Base-by-base conservation (phyloP, 2,113 vertebrate genomes). In the Butorides virescens region DNA sequence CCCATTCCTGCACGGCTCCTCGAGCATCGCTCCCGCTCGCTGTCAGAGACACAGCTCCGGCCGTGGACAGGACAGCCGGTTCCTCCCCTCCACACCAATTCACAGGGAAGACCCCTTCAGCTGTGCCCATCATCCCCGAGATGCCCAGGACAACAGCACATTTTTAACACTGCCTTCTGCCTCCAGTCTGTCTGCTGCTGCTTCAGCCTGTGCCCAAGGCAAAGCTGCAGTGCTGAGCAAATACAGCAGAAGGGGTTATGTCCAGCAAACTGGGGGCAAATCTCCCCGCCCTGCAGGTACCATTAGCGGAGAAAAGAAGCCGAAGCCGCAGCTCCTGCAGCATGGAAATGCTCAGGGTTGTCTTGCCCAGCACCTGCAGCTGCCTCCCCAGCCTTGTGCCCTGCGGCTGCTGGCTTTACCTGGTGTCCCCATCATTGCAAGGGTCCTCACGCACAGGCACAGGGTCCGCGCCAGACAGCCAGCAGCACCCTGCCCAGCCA, bases 61-160 rank as follows among this genome's bases (percentile, higher is more conserved):
- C 59, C 2, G 1, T 7, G 32, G 37, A 44, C 46, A 55, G 32
- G 37, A 44, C 46, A 55, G 11, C 10, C 65, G 0, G 11, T 25
- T 76, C 50, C 52, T 29, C 44, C 0, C 2, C 30, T 62, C 49
- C 50, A 49, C 39, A 26, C 10, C 5, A 4, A 15, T 18, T 30
- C 63, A 18, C 14, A 34, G 11, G 37, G n/a, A 77, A 49, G 47
- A 10, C 18, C 9, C 36, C 59, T 61, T 11, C 62, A 50, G 42
- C 46, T 1, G 0, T 66, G 30, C 17, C 55, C 55, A 4, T 46
- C 39, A 21, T 20, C 19, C 25, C 37, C 0, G 0, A 59, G 29
- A 15, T 36, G 29, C 62, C 39, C 49, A 52, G 53, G 50, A 27
- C 46, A 80, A 42, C 37, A 74, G 47, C 17, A 37, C 29, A 7